Evolutionary conservation across 2,113 vertebrate genomes (phyloP), one percentile per base, ranked within the genome.

Genomic region (Sebastes schlegelii): DNA sequence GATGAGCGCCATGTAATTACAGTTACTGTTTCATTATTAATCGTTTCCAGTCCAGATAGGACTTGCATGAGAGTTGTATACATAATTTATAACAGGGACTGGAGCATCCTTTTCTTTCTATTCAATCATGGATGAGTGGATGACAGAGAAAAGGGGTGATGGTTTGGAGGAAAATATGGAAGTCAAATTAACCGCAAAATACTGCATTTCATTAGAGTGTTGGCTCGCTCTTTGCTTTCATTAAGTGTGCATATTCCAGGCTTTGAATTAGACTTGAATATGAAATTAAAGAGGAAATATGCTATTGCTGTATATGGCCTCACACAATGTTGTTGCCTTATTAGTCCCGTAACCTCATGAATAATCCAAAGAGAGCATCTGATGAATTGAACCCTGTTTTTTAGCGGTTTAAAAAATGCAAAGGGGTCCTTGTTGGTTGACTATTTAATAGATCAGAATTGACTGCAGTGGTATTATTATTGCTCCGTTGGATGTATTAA

Each of bases 11-110:
- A 79, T 87, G 86, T 93, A 94, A 93, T 94, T 93, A 92, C 90
- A 84, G 85, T 34, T 34, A 75, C 86, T 87, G 74, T 84, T 93
- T 86, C 81, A 92, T 93, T 93, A 92, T 94, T 93, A 92, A 94
- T 93, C 57, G 11, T 49, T 72, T 60, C 80, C 45, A 45, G 87
- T 83, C 71, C 82, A 82, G 88, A 92, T 90, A 89, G 84, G 89
- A 88, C 89, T 83, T 89, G 89, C 85, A 91, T 91, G 89, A 89
- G 87, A 86, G 85, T 89, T 78, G 85, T 87, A 94, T 94, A 80
- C 91, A 94, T 94, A 92, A 93, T 93, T 93, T 84, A 94, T 93
- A 89, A 80, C 11, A 40, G 75, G 54, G 82, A 77, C 79, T 68
- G 68, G 85, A 87, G 87, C 83, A 81, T 92, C 83, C 62, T 85